Percentiles rank a stretch among this genome's conserved stretches.
Evolutionary conservation across 2,888 invertebrate species (phyloP).

Genomic region (Mesorhabditis belari): DNA sequence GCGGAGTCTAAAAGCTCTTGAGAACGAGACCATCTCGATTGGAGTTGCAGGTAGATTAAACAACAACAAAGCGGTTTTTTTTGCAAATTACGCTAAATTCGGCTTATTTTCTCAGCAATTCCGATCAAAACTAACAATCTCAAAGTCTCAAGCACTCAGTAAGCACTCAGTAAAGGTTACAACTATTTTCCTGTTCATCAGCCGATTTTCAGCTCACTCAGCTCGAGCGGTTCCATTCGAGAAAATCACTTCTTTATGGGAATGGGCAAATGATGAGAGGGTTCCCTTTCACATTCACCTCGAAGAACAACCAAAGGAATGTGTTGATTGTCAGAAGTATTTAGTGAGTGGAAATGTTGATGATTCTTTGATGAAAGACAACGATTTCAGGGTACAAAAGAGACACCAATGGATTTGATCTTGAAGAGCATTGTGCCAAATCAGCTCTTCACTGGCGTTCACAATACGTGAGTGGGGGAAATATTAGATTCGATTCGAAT

Average conservation of each 20-base stretch:
- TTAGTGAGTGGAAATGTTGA: neutral
- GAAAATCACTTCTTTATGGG: conserved; percentile 24
- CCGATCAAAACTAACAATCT: too few relatives aligned
- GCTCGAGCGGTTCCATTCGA: conserved; percentile 42
- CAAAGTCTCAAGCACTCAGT: too few relatives aligned
- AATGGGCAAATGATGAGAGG: conserved; percentile 18
- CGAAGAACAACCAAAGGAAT: conserved; percentile 51
- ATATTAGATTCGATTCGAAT: neutral
- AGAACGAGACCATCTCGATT: conserved; percentile 11
- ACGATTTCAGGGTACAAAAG: conserved; percentile 3
- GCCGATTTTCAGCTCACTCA: conserved; percentile 41
- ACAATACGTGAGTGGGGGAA: neutral
- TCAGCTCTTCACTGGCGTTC: neutral
- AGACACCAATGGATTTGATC: conserved; percentile 11
- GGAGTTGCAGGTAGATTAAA: conserved; percentile 27
- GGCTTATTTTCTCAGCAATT: too few relatives aligned
- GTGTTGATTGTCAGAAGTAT: conserved; percentile 27
- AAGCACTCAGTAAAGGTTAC: too few relatives aligned
- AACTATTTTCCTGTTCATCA: conserved; percentile 1
- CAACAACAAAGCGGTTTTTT: too few relatives aligned
- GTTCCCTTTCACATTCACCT: conserved; percentile 51
- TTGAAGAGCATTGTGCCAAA: neutral
- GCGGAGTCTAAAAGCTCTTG: conserved; percentile 12
- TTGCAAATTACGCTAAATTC: neutral
- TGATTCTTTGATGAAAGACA: neutral